These are phyloP conservation scores for Cydia fagiglandana DNA, from an alignment of 1,140 invertebrate genomes.

Conservation along the genomic window DNA sequence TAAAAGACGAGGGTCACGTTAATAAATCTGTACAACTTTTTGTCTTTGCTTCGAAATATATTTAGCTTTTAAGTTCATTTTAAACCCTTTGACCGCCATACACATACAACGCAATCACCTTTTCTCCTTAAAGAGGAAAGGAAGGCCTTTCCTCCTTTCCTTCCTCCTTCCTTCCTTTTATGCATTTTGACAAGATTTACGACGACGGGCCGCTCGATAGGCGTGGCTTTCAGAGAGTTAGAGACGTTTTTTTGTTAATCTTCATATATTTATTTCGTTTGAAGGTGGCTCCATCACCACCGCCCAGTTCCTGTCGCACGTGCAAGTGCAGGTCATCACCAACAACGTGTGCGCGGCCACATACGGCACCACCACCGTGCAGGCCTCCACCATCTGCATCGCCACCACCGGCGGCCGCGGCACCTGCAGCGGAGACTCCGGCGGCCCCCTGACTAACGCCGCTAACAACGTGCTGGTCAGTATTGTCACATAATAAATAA, in stretches of 20 bases:
- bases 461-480: constrained; percentile 30
- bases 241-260: too few relatives aligned
- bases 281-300: constrained; percentile 37
- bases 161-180: too few relatives aligned
- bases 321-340: constrained; percentile 49
- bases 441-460: constrained; percentile 47
- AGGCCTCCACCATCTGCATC: constrained; percentile 49
- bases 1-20: too few relatives aligned
- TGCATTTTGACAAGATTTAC: too few relatives aligned
- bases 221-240: background rate
- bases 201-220: background rate
- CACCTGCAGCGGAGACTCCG: constrained; percentile 54
- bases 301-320: constrained; percentile 46
- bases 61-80: background rate
- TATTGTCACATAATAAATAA: too few relatives aligned
- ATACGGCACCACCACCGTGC: constrained; percentile 36
- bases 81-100: too few relatives aligned
- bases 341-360: constrained; percentile 46
- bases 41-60: background rate
- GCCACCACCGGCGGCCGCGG: constrained; percentile 46
- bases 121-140: too few relatives aligned
- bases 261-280: too few relatives aligned
- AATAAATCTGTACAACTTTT: too few relatives aligned
- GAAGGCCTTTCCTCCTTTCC: too few relatives aligned
- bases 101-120: too few relatives aligned